Evolutionary conservation across 2,113 vertebrate species (phyloP).

Genomic region (Lota lota): DNA sequence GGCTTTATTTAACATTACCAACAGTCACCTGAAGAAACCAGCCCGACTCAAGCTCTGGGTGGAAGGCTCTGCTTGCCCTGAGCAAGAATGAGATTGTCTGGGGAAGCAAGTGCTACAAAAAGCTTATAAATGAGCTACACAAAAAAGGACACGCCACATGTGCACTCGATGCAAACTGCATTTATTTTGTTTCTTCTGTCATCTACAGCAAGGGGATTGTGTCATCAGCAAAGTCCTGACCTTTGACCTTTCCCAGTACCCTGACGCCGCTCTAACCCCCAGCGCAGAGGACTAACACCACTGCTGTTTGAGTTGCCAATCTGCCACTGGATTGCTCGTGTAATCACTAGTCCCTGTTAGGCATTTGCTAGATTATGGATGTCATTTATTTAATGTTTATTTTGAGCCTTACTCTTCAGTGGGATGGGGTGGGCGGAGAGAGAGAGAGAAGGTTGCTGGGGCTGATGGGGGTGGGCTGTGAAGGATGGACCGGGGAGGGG

Average conservation of each 20-base stretch:
- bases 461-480: too few species aligned
- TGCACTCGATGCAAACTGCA: not conserved
- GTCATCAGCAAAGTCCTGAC: conserved; percentile 93
- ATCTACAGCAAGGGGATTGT: conserved; percentile 84
- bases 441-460: too few species aligned
- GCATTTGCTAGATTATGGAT: conserved; percentile 1
- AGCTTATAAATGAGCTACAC: too few species aligned
- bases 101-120: too few species aligned
- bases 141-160: too few species aligned
- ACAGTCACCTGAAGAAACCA: too few species aligned
- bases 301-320: conserved; percentile 10
- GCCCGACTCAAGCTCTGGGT: too few species aligned
- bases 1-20: too few species aligned
- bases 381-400: conserved; percentile 28
- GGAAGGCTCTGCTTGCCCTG: too few species aligned
- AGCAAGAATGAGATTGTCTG: too few species aligned
- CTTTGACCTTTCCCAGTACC: conserved; percentile 89
- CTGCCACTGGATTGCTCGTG: conserved; percentile 25
- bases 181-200: conserved; percentile 8
- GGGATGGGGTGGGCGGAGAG: not conserved
- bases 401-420: conserved; percentile 19
- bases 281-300: conserved; percentile 55
- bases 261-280: conserved; percentile 86
- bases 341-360: conserved; percentile 33
- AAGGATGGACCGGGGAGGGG: not conserved